Base-by-base conservation (phyloP, 2,888 invertebrate species). In the Tuta absoluta region DNA sequence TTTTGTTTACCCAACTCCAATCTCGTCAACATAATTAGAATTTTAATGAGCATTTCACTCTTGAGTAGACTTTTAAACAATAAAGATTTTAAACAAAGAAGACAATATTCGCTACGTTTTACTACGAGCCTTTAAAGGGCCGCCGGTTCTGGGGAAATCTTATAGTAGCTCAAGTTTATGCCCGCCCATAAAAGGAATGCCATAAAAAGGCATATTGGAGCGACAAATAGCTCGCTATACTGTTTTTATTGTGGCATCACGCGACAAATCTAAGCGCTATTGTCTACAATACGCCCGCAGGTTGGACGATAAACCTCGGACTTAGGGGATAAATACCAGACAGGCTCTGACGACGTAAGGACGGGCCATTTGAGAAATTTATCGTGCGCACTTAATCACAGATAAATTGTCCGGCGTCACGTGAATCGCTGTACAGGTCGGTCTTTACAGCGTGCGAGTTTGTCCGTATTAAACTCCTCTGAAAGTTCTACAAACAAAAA, bases 341-440 rank as follows among this genome's bases (percentile, higher is more conserved):
- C 88, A 84, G 83, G 84, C 84, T 82, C 84, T 83, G 84, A 81
- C 80, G 84, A 79, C 81, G 82, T 86, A 85, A 87, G 88, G 84
- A 84, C 85, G 87, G 86, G 80, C 89, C 88, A 89, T 91, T 90
- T 87, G 85, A 87, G 88, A 88, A 91, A 91, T 89, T 87, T 91
- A 91, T 89, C 81, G 90, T 85, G 87, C 86, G 88, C 88, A 89
- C 89, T 90, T 90, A 89, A 88, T 89, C 87, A 84, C 89, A 87
- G 89, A 90, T 91, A 90, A 89, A 89, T 90, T 89, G 89, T 85
- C 80, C 79, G 76, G 78, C 79, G 79, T 84, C 82, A 82, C 84
- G 85, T 84, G 85, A 85, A 81, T 79, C 75, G 78, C 75, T 76
- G 77, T 79, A 80, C 72, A 74, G 74, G 69, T 70, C 75, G 75